Percentiles rank a stretch among this genome's conserved stretches.
These are phyloP conservation scores for Pristionchus fissidentatus DNA, from an alignment of 2,888 invertebrate species.

Conservation along the genomic window DNA sequence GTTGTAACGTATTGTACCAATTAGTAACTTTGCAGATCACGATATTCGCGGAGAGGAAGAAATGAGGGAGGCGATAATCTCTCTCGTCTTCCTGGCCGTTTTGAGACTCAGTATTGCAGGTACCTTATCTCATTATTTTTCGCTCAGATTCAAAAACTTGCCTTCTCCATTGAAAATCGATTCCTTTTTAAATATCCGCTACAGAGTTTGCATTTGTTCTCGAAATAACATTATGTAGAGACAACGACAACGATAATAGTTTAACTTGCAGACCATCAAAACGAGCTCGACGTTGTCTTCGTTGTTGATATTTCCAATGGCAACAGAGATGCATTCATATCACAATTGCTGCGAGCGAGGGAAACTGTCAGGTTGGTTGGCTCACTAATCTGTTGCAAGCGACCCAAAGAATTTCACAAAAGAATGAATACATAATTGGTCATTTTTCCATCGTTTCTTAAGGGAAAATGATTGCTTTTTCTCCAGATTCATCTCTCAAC, in stretches of 20 bases:
- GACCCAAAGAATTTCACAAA: too few relatives aligned
- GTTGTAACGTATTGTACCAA: too few relatives aligned
- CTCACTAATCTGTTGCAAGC: neutral
- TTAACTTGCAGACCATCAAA: constrained; percentile 20
- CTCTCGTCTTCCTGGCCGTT: constrained; percentile 21
- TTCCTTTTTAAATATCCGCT: too few relatives aligned
- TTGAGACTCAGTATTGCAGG: neutral
- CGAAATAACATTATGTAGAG: too few relatives aligned
- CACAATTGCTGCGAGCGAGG: constrained; percentile 43
- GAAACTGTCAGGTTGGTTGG: constrained; percentile 36
- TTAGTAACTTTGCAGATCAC: too few relatives aligned
- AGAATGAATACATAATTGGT: neutral
- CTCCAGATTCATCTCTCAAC: constrained; percentile 24
- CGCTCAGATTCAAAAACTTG: too few relatives aligned
- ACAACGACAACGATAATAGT: too few relatives aligned
- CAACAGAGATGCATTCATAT: constrained; percentile 45
- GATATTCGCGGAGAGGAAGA: neutral
- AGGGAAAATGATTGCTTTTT: neutral
- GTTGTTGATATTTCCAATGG: constrained; percentile 43
- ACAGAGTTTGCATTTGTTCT: too few relatives aligned
- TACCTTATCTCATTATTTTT: too few relatives aligned
- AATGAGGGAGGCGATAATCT: constrained; percentile 24
- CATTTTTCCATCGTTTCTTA: neutral
- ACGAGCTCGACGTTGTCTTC: constrained; percentile 36
- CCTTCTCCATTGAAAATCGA: too few relatives aligned